These are phyloP conservation scores for Delichon dasypus DNA, from an alignment of 2,797 vertebrate genomes.

Conservation along the genomic window DNA sequence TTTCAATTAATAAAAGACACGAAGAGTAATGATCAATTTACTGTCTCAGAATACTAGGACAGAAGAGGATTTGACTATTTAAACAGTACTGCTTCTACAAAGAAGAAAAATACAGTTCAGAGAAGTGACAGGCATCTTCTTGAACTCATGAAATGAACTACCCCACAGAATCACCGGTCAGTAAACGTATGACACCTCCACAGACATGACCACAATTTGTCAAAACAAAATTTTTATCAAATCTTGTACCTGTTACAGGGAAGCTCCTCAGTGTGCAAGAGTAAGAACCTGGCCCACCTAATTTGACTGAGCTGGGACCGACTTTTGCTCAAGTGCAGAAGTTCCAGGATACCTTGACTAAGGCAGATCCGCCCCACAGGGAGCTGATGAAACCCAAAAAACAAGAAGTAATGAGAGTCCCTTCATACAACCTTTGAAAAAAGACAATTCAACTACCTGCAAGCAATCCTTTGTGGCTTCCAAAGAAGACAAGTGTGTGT, in stretches of 20 bases:
- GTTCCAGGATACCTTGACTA: background rate
- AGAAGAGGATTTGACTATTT: background rate
- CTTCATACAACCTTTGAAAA: background rate
- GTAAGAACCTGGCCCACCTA: background rate
- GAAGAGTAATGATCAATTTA: background rate
- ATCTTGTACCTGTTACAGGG: background rate
- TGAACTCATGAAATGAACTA: background rate
- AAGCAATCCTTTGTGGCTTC: background rate
- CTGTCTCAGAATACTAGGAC: background rate
- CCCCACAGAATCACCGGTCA: background rate
- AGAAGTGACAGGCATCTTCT: background rate
- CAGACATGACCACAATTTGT: background rate
- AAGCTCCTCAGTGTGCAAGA: background rate
- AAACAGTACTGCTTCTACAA: background rate
- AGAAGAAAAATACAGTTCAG: background rate
- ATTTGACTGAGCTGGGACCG: background rate
- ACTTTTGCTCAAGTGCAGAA: background rate
- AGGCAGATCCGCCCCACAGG: background rate
- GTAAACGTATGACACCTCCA: background rate
- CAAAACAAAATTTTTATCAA: background rate
- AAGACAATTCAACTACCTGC: background rate
- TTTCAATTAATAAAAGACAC: background rate
- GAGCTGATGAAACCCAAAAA: background rate
- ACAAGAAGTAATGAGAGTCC: background rate
- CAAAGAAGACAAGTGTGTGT: background rate